Evolutionary conservation across 2,797 vertebrate genomes (phyloP), one percentile per base, ranked within the genome.

Genomic region (Pyrocephalus nanus): DNA sequence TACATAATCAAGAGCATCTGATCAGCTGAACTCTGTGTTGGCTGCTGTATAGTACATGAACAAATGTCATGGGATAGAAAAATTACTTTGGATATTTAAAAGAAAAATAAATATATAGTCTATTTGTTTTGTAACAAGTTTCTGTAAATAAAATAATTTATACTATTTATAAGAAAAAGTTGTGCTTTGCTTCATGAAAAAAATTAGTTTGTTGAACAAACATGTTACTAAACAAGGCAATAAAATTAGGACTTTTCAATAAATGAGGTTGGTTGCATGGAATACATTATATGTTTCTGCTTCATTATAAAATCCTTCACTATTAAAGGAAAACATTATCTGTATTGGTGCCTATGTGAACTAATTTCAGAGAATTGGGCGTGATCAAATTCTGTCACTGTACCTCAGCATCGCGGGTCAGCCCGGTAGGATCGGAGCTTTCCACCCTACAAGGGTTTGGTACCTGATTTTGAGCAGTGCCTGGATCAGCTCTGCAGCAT

Each of bases 101-200:
- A 99, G 98, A 99, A 98, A 99, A 98, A 98, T 98, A 99, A 99
- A 99, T 99, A 99, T 99, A 99, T 99, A 99, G 99, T 99, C 98
- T 99, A 99, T 99, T 99, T 99, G 99, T 99, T 99, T 99, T 99
- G 99, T 99, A 99, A 99, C 99, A 99, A 98, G 98, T 99, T 99
- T 99, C 98, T 99, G 99, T 99, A 99, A 99, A 99, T 99, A 99
- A 99, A 99, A 99, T 99, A 99, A 99, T 99, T 99, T 99, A 99
- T 99, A 99, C 99, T 99, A 99, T 99, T 99, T 99, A 99, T 99
- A 99, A 99, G 98, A 99, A 99, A 99, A 97, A 96, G 36, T 97
- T 98, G 98, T 98, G 98, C 98, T 98, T 98, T 98, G 98, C 98
- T 98, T 98, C 97, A 97, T 98, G 97, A 97, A 91, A 97, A 96